Evolutionary conservation across 2,797 vertebrate genomes (phyloP), one percentile per base, ranked within the genome.

Genomic region (Pachyuromys duprasi): DNA sequence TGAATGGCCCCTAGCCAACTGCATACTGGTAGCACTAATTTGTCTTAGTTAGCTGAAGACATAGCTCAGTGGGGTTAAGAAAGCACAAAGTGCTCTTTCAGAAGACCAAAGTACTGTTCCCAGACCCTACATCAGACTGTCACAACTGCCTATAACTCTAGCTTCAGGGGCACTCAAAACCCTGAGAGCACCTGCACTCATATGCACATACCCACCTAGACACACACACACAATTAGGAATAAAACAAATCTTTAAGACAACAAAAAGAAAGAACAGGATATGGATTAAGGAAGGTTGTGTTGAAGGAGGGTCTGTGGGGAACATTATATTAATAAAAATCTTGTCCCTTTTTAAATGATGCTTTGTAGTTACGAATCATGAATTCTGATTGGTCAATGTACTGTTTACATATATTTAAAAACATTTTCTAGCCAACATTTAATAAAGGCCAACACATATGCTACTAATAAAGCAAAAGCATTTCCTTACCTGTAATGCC

Each of bases 401-500:
- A 92, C 33, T 60, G 14, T 20, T 84, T 81, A 95, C 9, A 96
- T 5, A 92, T 13, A 84, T 63, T 80, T 93, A 80, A 89, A 4
- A 88, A 36, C 18, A 79, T 93, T 93, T 95, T 93, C 24, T 79
- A 69, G 93, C 36, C 70, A 72, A 55, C 63, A 15, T 57, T 82
- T 89, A 88, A 74, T 78, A 89, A 94, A 95, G 24, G 53, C 42
- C 75, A 96, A 96, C 42, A 57, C 89, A 95, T 36, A 93, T 33
- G 3, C 8, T 8, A 82, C 6, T 67, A 70, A 70, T 2, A 83
- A 93, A 95, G 79, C 6, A 86, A 90, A 95, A 88, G 15, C 89
- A 97, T 93, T 96, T 95, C 94, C 98, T 98, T 98, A 99, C 99
- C 99, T 99, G 99, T 84, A 99, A 99, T 86, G 99, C 98, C 87